phyloP scores from a whole-genome alignment of 1,140 invertebrate genomes.

The Lucilia cuprina region DNA sequence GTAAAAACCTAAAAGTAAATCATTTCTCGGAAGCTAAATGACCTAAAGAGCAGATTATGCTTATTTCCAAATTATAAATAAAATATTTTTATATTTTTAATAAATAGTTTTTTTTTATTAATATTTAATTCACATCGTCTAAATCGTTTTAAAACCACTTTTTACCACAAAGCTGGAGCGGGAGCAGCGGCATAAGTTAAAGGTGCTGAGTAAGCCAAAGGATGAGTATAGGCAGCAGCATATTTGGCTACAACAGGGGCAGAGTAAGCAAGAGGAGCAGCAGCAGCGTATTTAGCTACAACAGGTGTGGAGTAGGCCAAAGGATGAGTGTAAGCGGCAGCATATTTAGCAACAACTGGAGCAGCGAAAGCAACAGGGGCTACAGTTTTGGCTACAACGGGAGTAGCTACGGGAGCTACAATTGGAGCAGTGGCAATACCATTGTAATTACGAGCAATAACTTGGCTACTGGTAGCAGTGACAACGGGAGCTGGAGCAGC shows the following conservation, averaged over 20 bases:
- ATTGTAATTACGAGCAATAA: slow-evolving; percentile 56
- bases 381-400: slow-evolving; percentile 37
- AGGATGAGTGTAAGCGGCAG: neutral
- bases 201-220: slow-evolving; percentile 32
- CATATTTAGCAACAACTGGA: neutral
- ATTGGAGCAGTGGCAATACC: slow-evolving; percentile 45
- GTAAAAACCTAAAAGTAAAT: no score
- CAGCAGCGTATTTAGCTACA: slow-evolving; percentile 27
- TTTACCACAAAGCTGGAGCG: slow-evolving; percentile 8
- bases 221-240: slow-evolving; percentile 37
- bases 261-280: slow-evolving; percentile 36
- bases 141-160: neutral
- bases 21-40: no score
- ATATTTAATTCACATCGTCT: neutral
- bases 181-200: slow-evolving; percentile 33
- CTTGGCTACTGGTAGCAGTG: slow-evolving; percentile 59
- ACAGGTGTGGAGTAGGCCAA: slow-evolving; percentile 33
- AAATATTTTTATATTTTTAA: neutral
- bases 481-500: slow-evolving; percentile 51
- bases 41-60: no score
- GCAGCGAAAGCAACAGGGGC: slow-evolving; percentile 40
- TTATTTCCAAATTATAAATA: no score
- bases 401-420: slow-evolving; percentile 42
- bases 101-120: neutral
- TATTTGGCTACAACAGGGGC: slow-evolving; percentile 36